phyloP scores from a whole-genome alignment of 2,113 vertebrate genomes.

The Microcebus ravelobensis region DNA sequence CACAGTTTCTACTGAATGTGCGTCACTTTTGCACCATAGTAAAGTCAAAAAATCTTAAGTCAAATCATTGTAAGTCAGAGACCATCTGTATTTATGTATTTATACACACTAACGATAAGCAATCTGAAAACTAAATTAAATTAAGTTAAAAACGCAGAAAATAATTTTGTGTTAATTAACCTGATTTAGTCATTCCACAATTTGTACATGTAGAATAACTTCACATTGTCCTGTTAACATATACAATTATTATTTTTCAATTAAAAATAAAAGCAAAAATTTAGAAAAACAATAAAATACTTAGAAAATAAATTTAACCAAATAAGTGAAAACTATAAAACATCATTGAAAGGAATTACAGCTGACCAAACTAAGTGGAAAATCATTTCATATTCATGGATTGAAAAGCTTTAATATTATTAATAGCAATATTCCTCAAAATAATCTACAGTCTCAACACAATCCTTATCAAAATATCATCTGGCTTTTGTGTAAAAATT shows the following conservation, averaged over 20 bases:
- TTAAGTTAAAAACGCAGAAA: background rate
- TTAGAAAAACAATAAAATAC: background rate
- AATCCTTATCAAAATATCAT: background rate
- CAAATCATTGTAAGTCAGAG: background rate
- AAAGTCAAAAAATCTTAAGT: background rate
- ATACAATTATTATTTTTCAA: background rate
- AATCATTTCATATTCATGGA: background rate
- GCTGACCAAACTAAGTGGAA: background rate
- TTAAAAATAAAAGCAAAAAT: background rate
- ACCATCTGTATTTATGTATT: background rate
- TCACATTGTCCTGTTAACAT: background rate
- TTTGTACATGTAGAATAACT: background rate
- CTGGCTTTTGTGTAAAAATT: background rate
- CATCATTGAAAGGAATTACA: background rate
- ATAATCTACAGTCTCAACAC: background rate
- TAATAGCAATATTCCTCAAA: background rate
- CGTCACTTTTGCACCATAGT: background rate
- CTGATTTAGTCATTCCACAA: background rate
- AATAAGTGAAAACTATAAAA: background rate
- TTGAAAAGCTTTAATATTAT: background rate
- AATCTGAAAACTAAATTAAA: background rate
- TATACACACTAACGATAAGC: background rate
- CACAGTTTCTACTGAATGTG: background rate
- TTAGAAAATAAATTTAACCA: background rate
- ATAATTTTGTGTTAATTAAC: background rate